phyloP scores from a whole-genome alignment of 2,888 invertebrate species.

The Andrena bucephala region DNA sequence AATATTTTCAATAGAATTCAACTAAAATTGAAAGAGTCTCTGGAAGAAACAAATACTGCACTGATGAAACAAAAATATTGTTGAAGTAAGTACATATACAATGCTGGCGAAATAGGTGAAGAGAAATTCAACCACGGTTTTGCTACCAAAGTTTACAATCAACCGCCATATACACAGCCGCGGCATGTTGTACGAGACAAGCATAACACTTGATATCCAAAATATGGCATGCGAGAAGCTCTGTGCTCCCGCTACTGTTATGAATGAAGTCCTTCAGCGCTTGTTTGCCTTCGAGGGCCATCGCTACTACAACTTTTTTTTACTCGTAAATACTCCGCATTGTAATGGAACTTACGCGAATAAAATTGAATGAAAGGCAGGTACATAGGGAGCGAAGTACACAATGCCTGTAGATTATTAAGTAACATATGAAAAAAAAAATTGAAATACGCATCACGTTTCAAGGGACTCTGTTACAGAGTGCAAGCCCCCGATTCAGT shows the following conservation, averaged over 20 bases:
- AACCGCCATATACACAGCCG: neutral
- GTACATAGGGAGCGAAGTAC: neutral
- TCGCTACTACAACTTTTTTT: neutral
- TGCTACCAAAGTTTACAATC: neutral
- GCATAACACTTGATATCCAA: constrained; percentile 9
- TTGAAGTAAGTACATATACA: too few relatives aligned
- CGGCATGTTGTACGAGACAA: neutral
- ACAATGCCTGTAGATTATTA: neutral
- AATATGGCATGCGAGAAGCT: constrained; percentile 1
- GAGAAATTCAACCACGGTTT: neutral
- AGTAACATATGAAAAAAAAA: neutral
- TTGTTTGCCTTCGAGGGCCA: constrained; percentile 9
- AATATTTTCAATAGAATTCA: neutral
- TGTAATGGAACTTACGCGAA: neutral
- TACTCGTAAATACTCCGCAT: neutral
- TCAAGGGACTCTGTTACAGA: too few relatives aligned
- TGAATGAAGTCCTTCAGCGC: neutral
- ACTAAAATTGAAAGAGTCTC: neutral
- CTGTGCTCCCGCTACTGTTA: neutral
- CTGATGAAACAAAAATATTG: neutral
- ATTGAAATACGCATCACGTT: too few relatives aligned
- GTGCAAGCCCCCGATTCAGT: neutral
- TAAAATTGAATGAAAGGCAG: neutral
- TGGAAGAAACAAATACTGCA: neutral
- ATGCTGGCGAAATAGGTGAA: neutral